Evolutionary conservation across 1,140 invertebrate genomes (phyloP).

Genomic region (Artemia franciscana): DNA sequence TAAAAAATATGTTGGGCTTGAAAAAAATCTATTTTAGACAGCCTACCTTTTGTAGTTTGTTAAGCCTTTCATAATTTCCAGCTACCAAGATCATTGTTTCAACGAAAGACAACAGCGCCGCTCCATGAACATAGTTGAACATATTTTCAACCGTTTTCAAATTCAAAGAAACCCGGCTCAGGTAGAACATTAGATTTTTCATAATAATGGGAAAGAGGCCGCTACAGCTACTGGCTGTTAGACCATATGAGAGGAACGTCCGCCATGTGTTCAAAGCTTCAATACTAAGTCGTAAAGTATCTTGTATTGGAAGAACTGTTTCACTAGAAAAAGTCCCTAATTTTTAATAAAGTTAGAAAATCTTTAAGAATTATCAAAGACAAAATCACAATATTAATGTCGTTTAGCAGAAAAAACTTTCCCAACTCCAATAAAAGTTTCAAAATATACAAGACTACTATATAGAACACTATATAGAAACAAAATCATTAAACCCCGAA

Average conservation of each 20-base stretch:
- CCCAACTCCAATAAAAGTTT: background rate
- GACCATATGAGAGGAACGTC: slow-evolving; percentile 21
- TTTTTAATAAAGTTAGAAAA: slow-evolving; percentile 4
- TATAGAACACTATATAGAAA: too few species aligned
- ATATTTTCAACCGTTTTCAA: background rate
- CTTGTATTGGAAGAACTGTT: slow-evolving; percentile 15
- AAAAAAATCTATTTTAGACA: too few species aligned
- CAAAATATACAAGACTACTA: too few species aligned
- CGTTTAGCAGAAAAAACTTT: background rate
- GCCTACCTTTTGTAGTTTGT: background rate
- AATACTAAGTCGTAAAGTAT: slow-evolving; percentile 18
- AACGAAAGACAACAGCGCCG: background rate
- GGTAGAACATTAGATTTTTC: background rate
- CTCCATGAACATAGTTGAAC: background rate
- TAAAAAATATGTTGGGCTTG: too few species aligned
- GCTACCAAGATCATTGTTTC: background rate
- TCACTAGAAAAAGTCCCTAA: slow-evolving; percentile 15
- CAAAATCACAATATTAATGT: background rate
- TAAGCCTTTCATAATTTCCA: background rate
- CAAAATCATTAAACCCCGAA: too few species aligned
- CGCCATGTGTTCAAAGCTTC: slow-evolving; percentile 23
- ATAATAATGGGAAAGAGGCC: background rate
- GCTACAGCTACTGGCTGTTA: slow-evolving; percentile 15
- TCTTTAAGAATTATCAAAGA: background rate
- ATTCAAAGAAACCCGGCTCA: background rate